A percentile compares a stretch with the other conserved stretches of the same genome.
These are phyloP conservation scores for Drepana falcataria DNA, from an alignment of 2,888 invertebrate genomes.

Conservation along the genomic window DNA sequence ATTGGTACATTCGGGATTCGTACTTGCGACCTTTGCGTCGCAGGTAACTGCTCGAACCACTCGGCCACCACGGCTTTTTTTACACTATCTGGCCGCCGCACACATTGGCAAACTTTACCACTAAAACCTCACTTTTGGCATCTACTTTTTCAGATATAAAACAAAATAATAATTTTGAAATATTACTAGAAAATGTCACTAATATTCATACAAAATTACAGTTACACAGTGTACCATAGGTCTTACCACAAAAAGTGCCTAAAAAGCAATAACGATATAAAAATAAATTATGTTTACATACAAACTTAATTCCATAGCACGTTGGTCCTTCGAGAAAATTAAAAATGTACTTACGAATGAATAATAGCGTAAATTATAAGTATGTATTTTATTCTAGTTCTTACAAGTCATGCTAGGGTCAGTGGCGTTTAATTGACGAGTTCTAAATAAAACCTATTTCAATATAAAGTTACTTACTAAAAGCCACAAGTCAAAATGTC, in stretches of 20 bases:
- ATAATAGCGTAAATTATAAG: slow-evolving; percentile 8
- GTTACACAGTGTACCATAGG: slow-evolving; percentile 29
- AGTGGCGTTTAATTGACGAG: background rate
- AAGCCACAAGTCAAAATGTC: too few species aligned
- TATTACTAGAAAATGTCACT: background rate
- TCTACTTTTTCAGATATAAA: slow-evolving; percentile 22
- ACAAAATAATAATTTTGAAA: slow-evolving; percentile 13
- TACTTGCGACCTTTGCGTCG: too few species aligned
- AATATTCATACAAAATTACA: slow-evolving; percentile 11
- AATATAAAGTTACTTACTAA: background rate
- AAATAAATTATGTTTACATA: slow-evolving; percentile 35
- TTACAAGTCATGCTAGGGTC: background rate
- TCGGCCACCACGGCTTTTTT: too few species aligned
- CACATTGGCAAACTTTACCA: background rate
- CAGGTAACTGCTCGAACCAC: too few species aligned
- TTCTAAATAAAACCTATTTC: background rate
- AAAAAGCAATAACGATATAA: slow-evolving; percentile 40
- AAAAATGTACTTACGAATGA: slow-evolving; percentile 9
- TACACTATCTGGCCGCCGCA: background rate
- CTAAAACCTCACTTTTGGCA: slow-evolving; percentile 32
- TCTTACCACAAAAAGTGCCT: slow-evolving; percentile 30
- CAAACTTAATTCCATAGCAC: slow-evolving; percentile 25
- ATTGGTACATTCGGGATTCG: too few species aligned
- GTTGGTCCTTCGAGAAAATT: slow-evolving; percentile 40
- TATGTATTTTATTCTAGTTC: slow-evolving; percentile 9